Evolutionary conservation across 1,140 invertebrate species (phyloP).

Genomic region (Eupeodes corollae): DNA sequence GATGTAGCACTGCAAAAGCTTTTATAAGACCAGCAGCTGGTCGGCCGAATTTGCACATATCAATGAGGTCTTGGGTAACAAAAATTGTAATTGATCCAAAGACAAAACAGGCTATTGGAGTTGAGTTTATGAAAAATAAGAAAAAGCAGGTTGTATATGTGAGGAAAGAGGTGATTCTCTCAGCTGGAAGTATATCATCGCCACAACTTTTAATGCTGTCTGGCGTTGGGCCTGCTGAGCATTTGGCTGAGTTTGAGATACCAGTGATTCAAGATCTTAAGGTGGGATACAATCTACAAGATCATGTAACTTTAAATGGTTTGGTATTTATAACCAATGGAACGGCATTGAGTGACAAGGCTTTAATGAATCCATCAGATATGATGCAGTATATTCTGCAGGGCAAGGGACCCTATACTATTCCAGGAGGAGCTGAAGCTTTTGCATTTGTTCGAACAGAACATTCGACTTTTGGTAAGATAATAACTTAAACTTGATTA

Average conservation of each 20-base stretch:
- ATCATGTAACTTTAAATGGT: conserved; percentile 60
- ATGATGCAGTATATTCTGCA: conserved; percentile 45
- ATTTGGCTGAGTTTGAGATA: conserved; percentile 48
- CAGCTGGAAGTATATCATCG: conserved; percentile 60
- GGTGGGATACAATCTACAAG: conserved; percentile 71
- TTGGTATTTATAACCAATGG: conserved; percentile 57
- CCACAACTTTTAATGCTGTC: conserved; percentile 72
- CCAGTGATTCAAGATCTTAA: conserved; percentile 50
- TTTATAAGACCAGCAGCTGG: conserved; percentile 66
- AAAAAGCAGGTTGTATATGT: conserved; percentile 49
- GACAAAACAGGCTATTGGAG: conserved; percentile 39
- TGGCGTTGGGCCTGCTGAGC: conserved; percentile 63
- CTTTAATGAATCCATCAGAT: conserved; percentile 39
- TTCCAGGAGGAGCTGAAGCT: conserved; percentile 60
- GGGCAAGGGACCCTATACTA: conserved; percentile 52
- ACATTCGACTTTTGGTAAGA: conserved; percentile 25
- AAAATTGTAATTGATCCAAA: conserved; percentile 52
- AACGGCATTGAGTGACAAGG: conserved; percentile 41
- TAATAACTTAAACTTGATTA: background rate
- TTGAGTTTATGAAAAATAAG: conserved; percentile 46
- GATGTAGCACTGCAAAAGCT: conserved; percentile 66
- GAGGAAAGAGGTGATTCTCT: conserved; percentile 64
- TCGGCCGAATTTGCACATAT: conserved; percentile 61
- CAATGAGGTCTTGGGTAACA: conserved; percentile 64
- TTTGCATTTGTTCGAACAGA: conserved; percentile 54